A percentile compares a stretch with the other conserved stretches of the same genome.
These are phyloP conservation scores for Leucoptera coffeella DNA, from an alignment of 2,888 invertebrate genomes.

Conservation along the genomic window DNA sequence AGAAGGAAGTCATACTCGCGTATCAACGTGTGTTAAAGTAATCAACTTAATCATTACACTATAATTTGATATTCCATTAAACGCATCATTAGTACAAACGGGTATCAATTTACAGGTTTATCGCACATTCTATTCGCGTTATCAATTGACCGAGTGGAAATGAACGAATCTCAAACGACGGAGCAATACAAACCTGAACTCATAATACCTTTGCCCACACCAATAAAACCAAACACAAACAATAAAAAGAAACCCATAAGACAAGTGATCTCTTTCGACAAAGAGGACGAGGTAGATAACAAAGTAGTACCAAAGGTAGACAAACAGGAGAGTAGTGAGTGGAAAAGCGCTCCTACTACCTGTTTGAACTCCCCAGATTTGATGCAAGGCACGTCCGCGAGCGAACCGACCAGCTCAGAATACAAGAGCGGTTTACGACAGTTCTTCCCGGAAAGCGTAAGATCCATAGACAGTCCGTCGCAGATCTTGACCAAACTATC, in stretches of 20 bases:
- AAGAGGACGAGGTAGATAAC: slow-evolving; percentile 24
- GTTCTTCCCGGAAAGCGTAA: slow-evolving; percentile 42
- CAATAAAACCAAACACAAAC: slow-evolving; percentile 42
- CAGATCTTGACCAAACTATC: slow-evolving; percentile 40
- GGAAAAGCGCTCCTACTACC: slow-evolving; percentile 57
- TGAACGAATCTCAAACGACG: slow-evolving; percentile 57
- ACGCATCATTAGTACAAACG: too few relatives aligned
- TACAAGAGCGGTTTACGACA: slow-evolving; percentile 28
- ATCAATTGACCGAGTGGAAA: slow-evolving; percentile 79
- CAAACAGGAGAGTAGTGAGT: slow-evolving; percentile 9
- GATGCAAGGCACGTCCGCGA: slow-evolving; percentile 21
- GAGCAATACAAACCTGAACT: slow-evolving; percentile 55
- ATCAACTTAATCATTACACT: too few relatives aligned
- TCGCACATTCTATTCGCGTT: slow-evolving; percentile 89
- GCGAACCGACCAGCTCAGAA: slow-evolving; percentile 41
- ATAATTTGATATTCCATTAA: too few relatives aligned
- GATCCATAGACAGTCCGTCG: slow-evolving; percentile 35
- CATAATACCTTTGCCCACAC: slow-evolving; percentile 63
- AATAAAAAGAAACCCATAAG: slow-evolving; percentile 34
- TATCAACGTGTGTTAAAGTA: too few relatives aligned
- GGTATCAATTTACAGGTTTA: slow-evolving; percentile 56
- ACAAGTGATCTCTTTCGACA: slow-evolving; percentile 47
- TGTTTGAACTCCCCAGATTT: slow-evolving; percentile 57
- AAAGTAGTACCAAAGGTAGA: slow-evolving; percentile 3
- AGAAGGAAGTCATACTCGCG: too few relatives aligned